Conservation (phyloP, 2,888 invertebrate genomes). For the Sinelater perroti region DNA sequence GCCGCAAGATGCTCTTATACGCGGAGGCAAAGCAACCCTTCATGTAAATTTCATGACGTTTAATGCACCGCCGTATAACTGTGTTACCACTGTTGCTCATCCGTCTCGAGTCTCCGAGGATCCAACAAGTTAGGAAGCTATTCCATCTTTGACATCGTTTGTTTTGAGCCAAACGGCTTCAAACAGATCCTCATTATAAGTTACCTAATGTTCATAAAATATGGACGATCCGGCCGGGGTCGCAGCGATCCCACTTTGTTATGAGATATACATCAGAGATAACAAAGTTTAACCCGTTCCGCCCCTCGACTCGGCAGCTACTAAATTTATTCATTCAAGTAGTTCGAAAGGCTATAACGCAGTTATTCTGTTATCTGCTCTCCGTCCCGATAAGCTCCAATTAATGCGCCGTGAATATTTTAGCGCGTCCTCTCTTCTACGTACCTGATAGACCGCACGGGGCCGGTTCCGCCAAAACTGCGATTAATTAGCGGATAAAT, state of each 20-base stretch:
- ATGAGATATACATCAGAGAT: slow-evolving; percentile 35
- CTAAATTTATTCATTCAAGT: slow-evolving; percentile 33
- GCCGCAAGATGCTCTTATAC: slow-evolving; percentile 40
- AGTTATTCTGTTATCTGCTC: slow-evolving; percentile 25
- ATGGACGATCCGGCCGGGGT: slow-evolving; percentile 53
- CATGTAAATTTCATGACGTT: slow-evolving; percentile 61
- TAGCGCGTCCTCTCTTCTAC: too few relatives aligned
- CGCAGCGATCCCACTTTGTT: slow-evolving; percentile 43
- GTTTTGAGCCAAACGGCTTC: slow-evolving; percentile 56
- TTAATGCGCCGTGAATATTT: slow-evolving; percentile 12
- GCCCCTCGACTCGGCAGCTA: slow-evolving; percentile 28
- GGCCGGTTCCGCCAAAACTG: too few relatives aligned
- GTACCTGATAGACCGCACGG: too few relatives aligned
- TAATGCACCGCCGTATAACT: slow-evolving; percentile 60
- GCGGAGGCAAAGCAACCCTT: slow-evolving; percentile 48
- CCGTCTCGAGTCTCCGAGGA: slow-evolving; percentile 53
- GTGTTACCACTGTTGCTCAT: slow-evolving; percentile 54
- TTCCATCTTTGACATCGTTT: slow-evolving; percentile 51
- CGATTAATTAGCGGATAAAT: too few relatives aligned
- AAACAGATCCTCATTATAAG: slow-evolving; percentile 63
- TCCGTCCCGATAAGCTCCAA: not conserved
- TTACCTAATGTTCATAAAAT: slow-evolving; percentile 63
- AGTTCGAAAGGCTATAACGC: slow-evolving; percentile 18
- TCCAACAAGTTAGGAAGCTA: slow-evolving; percentile 56
- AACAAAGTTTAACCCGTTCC: slow-evolving; percentile 32